phyloP scores from a whole-genome alignment of 2,797 vertebrate species.

The Ctenosaura bakeri region DNA sequence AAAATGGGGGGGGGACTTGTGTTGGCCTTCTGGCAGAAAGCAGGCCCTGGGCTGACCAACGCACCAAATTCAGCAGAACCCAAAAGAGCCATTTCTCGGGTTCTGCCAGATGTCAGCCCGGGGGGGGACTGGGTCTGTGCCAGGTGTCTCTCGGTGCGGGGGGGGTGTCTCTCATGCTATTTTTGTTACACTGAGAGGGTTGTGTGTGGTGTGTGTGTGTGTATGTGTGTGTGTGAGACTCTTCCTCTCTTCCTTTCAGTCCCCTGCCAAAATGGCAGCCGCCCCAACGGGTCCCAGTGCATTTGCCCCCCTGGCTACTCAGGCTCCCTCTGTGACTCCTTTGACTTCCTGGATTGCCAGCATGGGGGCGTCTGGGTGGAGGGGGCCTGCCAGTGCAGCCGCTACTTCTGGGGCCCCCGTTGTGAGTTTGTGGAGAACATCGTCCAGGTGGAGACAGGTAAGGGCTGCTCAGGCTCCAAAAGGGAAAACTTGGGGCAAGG shows the following conservation, averaged over 20 bases:
- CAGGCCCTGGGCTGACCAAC: background rate
- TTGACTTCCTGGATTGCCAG: background rate
- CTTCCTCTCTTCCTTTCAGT: background rate
- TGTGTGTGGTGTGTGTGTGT: no score
- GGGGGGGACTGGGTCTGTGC: no score
- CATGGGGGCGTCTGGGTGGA: background rate
- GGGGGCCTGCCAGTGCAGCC: fast-evolving
- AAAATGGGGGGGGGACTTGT: no score
- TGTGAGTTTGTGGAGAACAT: fast-evolving
- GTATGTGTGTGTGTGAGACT: background rate
- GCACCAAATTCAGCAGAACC: background rate
- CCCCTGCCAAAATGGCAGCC: slow-evolving; percentile 15
- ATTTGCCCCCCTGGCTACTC: background rate
- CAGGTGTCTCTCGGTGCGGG: no score
- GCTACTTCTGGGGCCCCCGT: fast-evolving
- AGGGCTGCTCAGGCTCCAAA: fast-evolving
- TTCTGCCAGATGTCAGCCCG: no score
- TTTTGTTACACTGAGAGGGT: background rate
- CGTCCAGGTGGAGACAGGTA: background rate
- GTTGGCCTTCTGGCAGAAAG: background rate
- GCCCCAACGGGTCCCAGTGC: background rate
- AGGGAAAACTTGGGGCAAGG: no score
- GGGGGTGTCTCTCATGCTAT: no score
- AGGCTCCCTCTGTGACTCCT: slow-evolving; percentile 2
- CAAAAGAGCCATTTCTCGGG: no score